Evolutionary conservation across 2,888 invertebrate genomes (phyloP).

Genomic region (Lochmaea capreae): DNA sequence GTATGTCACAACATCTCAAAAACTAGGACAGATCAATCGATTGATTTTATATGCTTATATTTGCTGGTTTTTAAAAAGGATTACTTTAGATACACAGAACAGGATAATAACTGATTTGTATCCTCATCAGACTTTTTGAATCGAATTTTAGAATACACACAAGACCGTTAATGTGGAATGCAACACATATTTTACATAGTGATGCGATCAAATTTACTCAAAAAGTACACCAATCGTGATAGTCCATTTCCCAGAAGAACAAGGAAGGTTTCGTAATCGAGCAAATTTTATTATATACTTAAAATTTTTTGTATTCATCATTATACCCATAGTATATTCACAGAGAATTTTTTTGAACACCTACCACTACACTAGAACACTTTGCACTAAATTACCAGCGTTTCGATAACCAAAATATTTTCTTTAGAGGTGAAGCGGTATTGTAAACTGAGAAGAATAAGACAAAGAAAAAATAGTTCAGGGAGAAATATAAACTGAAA

Average conservation of each 20-base stretch:
- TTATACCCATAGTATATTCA: background rate
- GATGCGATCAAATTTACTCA: slow-evolving; percentile 43
- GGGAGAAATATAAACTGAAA: too few relatives aligned
- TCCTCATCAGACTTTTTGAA: background rate
- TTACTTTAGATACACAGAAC: slow-evolving; percentile 14
- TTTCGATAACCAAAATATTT: too few relatives aligned
- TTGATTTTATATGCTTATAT: background rate
- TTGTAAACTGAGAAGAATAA: too few relatives aligned
- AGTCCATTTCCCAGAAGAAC: slow-evolving; percentile 15
- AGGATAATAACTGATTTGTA: slow-evolving; percentile 35
- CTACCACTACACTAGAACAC: too few relatives aligned
- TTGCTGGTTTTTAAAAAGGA: background rate
- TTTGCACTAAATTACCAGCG: too few relatives aligned
- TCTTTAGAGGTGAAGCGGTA: too few relatives aligned
- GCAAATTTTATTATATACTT: slow-evolving; percentile 4
- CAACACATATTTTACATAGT: slow-evolving; percentile 52
- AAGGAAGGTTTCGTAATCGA: slow-evolving; percentile 10
- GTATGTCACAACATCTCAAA: background rate
- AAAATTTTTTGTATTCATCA: background rate
- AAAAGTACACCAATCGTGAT: slow-evolving; percentile 18
- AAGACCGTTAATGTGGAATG: slow-evolving; percentile 49
- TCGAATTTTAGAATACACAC: slow-evolving; percentile 32
- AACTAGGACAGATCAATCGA: background rate
- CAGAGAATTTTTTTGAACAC: background rate
- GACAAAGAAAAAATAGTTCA: too few relatives aligned